These are phyloP conservation scores for Zapus hudsonius DNA, from an alignment of 2,113 vertebrate genomes.

Conservation along the genomic window DNA sequence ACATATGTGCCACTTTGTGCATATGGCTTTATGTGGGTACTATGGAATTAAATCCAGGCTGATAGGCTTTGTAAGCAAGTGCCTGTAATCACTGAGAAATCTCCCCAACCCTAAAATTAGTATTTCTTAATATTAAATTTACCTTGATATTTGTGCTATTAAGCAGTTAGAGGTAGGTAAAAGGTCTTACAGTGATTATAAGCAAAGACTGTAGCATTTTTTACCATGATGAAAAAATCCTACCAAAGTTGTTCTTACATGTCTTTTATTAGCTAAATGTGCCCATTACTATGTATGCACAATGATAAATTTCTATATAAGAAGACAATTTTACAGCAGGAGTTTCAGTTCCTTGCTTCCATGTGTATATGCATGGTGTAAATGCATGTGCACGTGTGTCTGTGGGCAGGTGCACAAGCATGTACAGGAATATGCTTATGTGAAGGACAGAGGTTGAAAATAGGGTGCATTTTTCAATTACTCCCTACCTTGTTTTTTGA, in stretches of 20 bases:
- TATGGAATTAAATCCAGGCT: background rate
- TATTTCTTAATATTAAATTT: slow-evolving; percentile 42
- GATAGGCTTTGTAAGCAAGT: background rate
- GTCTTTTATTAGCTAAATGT: background rate
- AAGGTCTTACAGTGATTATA: background rate
- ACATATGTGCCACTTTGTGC: no score
- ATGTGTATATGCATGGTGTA: background rate
- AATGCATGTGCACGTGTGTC: background rate
- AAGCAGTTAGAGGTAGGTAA: background rate
- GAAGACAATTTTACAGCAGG: background rate
- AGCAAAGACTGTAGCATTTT: background rate
- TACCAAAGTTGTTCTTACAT: background rate
- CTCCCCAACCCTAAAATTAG: background rate
- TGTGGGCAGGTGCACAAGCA: background rate
- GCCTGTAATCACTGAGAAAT: no score
- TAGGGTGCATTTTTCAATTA: no score
- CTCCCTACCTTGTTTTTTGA: no score
- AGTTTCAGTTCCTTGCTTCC: background rate
- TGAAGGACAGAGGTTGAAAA: background rate
- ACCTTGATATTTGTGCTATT: slow-evolving; percentile 13
- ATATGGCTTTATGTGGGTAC: no score
- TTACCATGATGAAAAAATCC: background rate
- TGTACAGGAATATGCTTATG: background rate
- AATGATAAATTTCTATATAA: slow-evolving; percentile 26
- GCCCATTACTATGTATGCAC: background rate